A percentile compares a stretch with the other conserved stretches of the same genome.
These are phyloP conservation scores for Eubasilissa splendida DNA, from an alignment of 2,888 invertebrate genomes.

Conservation along the genomic window DNA sequence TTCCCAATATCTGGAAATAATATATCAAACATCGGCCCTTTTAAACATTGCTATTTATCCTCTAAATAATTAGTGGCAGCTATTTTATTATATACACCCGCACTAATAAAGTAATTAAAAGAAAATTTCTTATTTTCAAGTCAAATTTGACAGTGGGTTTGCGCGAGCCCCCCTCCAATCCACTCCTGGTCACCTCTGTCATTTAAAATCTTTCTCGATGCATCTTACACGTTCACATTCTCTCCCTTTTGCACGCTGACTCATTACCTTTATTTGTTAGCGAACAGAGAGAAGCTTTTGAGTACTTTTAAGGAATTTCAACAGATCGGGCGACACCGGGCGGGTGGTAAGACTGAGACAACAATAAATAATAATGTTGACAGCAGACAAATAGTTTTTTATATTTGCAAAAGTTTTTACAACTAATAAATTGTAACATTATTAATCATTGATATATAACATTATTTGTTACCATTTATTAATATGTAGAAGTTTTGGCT, in stretches of 20 bases:
- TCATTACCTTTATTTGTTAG: not conserved
- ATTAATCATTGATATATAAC: constrained; percentile 38
- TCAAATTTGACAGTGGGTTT: too few species aligned
- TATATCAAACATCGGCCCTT: too few species aligned
- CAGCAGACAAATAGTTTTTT: constrained; percentile 16
- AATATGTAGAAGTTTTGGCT: constrained; percentile 34
- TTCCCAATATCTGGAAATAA: too few species aligned
- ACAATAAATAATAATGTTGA: constrained; percentile 5
- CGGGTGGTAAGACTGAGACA: constrained; percentile 57
- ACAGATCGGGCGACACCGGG: constrained; percentile 52
- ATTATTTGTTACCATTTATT: constrained; percentile 40
- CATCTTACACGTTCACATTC: too few species aligned
- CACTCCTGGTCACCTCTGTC: too few species aligned
- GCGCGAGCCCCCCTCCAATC: too few species aligned
- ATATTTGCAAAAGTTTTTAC: constrained; percentile 41
- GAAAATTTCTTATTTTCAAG: too few species aligned
- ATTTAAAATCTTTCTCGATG: too few species aligned
- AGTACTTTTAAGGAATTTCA: constrained; percentile 47
- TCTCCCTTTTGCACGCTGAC: not conserved
- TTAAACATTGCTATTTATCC: too few species aligned
- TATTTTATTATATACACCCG: too few species aligned
- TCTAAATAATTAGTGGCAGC: too few species aligned
- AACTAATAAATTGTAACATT: constrained; percentile 45
- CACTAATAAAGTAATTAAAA: too few species aligned
- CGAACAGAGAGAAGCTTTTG: constrained; percentile 36